phyloP scores from a whole-genome alignment of 2,888 invertebrate species.

The Dermolepida albohirtum region DNA sequence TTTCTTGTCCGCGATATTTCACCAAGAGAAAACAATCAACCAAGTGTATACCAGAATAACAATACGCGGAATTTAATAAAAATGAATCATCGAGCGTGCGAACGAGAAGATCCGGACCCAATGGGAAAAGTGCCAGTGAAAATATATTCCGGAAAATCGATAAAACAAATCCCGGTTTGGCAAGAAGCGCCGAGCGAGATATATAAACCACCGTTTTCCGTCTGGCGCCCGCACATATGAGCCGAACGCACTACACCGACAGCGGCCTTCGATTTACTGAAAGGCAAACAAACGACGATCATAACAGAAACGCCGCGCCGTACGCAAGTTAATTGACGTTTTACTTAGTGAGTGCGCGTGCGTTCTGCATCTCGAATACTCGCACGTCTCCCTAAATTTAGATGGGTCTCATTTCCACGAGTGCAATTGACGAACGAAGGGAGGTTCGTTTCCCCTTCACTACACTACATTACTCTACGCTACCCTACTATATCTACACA shows the following conservation, averaged over 20 bases:
- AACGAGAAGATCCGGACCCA: no score
- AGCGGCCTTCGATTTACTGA: slow-evolving; percentile 45
- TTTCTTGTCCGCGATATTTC: not conserved
- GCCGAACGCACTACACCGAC: slow-evolving; percentile 19
- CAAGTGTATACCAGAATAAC: not conserved
- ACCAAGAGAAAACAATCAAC: not conserved
- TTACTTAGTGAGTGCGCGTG: slow-evolving; percentile 46
- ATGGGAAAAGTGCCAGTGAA: not conserved
- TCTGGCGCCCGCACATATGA: not conserved
- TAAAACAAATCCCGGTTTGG: not conserved
- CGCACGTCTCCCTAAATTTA: slow-evolving; percentile 36
- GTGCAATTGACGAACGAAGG: slow-evolving; percentile 12
- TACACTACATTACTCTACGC: no score
- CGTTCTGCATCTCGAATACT: slow-evolving; percentile 24
- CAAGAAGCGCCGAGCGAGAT: not conserved
- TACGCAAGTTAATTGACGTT: slow-evolving; percentile 48
- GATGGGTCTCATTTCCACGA: slow-evolving; percentile 27
- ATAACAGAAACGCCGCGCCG: slow-evolving; percentile 34
- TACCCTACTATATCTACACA: no score
- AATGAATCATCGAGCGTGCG: not conserved
- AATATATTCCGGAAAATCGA: not conserved
- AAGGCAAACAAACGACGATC: slow-evolving; percentile 42
- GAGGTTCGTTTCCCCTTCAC: slow-evolving; percentile 2
- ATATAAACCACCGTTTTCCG: not conserved
- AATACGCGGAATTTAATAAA: slow-evolving; percentile 2